These are phyloP conservation scores for Cydia splendana DNA, from an alignment of 1,140 invertebrate species.

Conservation along the genomic window DNA sequence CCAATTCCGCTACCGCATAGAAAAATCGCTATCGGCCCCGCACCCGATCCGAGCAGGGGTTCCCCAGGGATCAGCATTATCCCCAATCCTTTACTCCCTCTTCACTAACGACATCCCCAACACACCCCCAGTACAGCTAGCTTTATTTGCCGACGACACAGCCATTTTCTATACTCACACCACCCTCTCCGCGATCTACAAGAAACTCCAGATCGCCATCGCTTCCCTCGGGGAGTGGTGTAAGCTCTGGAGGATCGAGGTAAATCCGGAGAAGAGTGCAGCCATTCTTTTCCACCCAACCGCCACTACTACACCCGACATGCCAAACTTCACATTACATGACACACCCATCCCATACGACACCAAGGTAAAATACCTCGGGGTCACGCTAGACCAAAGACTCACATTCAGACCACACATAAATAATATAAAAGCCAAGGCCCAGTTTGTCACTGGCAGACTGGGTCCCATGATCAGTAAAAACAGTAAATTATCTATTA, in stretches of 20 bases:
- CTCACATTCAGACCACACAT: not conserved
- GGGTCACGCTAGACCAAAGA: not conserved
- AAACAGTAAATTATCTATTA: not conserved
- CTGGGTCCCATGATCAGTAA: not conserved
- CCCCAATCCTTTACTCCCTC: not conserved
- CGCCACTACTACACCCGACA: not conserved
- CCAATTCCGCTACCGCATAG: not conserved
- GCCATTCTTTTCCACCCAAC: not conserved
- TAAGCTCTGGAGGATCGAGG: not conserved
- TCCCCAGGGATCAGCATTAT: not conserved
- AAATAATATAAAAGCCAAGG: not conserved
- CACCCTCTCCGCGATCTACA: not conserved
- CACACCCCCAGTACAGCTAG: not conserved
- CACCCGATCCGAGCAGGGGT: not conserved
- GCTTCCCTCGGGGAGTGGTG: not conserved
- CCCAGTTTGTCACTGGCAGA: not conserved
- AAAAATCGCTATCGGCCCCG: not conserved
- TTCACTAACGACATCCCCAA: slow-evolving; percentile 1
- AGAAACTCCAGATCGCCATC: not conserved
- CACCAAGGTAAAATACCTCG: not conserved
- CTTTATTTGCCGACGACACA: not conserved
- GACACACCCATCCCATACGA: not conserved
- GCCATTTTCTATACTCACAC: not conserved
- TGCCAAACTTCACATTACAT: not conserved
- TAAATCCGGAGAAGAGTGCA: not conserved